Evolutionary conservation across 1,140 invertebrate species (phyloP).

Genomic region (Zaprionus gabonicus): DNA sequence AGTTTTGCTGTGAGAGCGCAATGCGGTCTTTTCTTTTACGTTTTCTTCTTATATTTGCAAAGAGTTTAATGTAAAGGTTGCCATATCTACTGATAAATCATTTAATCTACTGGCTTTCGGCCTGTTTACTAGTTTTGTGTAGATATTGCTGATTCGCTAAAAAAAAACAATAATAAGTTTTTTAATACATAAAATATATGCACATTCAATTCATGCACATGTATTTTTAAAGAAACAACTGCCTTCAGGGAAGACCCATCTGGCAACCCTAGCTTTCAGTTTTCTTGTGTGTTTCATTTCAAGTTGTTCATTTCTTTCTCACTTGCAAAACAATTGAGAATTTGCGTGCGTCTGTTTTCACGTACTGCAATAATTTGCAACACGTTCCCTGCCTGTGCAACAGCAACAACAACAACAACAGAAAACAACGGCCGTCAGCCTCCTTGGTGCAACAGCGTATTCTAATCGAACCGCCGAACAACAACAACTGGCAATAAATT

Average conservation of each 20-base stretch:
- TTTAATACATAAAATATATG: no score
- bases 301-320: background rate
- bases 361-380: conserved; percentile 79
- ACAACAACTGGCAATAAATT: conserved; percentile 46
- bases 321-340: conserved; percentile 9
- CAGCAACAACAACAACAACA: conserved; percentile 24
- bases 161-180: no score
- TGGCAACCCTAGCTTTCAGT: background rate
- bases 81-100: no score
- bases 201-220: no score
- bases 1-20: background rate
- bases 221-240: no score
- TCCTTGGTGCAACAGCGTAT: conserved; percentile 30
- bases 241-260: no score
- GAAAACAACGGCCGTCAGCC: conserved; percentile 21
- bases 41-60: background rate
- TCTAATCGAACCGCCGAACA: conserved; percentile 48
- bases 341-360: conserved; percentile 51
- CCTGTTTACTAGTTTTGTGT: no score
- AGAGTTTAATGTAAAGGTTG: no score
- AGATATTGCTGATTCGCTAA: no score
- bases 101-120: no score
- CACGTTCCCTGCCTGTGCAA: conserved; percentile 53
- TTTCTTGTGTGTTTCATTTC: background rate
- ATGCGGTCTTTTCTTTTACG: background rate